A percentile compares a stretch with the other conserved stretches of the same genome.
Evolutionary conservation across 1,140 invertebrate species (phyloP).

Genomic region (Drosophila sturtevanti): DNA sequence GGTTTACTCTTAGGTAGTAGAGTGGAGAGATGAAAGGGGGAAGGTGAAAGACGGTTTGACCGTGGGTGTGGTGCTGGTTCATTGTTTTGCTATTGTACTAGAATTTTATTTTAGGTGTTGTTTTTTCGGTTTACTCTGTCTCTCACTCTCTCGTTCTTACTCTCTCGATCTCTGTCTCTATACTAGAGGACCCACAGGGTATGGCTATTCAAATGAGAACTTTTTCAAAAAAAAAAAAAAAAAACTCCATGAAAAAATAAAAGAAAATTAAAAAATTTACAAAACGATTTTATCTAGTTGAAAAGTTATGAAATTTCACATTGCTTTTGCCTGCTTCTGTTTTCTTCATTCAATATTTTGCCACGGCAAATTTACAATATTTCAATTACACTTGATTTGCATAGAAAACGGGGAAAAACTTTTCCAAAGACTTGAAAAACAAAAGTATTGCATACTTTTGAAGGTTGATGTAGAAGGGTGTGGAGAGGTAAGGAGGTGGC

Average conservation of each 20-base stretch:
- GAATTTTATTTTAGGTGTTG: conserved; percentile 51
- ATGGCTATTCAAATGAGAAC: conserved; percentile 4
- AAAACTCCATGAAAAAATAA: neutral
- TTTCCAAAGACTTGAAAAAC: neutral
- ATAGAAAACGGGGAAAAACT: neutral
- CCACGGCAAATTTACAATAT: neutral
- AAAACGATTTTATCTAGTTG: neutral
- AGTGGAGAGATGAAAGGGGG: too few species aligned
- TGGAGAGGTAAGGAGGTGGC: too few species aligned
- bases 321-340: neutral
- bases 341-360: neutral
- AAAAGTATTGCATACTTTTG: neutral
- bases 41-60: neutral
- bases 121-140: conserved; percentile 25
- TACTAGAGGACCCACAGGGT: neutral
- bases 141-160: too few species aligned
- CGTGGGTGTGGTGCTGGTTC: conserved; percentile 15
- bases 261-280: neutral
- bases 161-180: neutral
- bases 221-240: neutral
- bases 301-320: neutral
- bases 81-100: conserved; percentile 67
- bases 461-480: too few species aligned
- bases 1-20: neutral
- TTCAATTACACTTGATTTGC: conserved; percentile 9